Percentiles rank a stretch among this genome's conserved stretches.
Conservation (phyloP, 2,888 invertebrate species). For the Pyralis farinalis region DNA sequence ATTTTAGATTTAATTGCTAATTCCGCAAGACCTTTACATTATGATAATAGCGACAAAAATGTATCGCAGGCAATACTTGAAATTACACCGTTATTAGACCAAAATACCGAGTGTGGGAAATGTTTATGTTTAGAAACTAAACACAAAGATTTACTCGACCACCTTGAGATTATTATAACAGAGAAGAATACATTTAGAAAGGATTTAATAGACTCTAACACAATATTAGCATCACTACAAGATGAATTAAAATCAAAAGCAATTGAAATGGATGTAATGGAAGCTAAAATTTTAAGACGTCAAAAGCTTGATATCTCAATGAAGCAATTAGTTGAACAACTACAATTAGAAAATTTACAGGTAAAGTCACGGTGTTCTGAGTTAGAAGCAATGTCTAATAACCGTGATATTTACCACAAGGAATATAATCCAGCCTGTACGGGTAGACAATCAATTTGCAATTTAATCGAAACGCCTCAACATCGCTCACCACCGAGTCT, state of each 20-base stretch:
- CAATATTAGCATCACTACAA: slow-evolving; percentile 37
- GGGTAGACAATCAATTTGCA: slow-evolving; percentile 14
- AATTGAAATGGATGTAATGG: slow-evolving; percentile 40
- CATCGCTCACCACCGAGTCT: slow-evolving; percentile 48
- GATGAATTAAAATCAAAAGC: slow-evolving; percentile 42
- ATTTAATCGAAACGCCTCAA: slow-evolving; percentile 14
- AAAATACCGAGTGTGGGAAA: slow-evolving; percentile 34
- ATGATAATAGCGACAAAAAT: slow-evolving; percentile 21
- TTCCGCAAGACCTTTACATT: slow-evolving; percentile 27
- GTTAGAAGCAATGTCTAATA: slow-evolving; percentile 10
- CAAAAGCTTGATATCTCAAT: slow-evolving; percentile 31
- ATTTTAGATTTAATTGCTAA: slow-evolving; percentile 38
- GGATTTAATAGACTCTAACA: slow-evolving; percentile 34
- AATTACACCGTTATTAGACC: slow-evolving; percentile 32
- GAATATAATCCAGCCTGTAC: slow-evolving; percentile 1
- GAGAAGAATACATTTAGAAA: slow-evolving; percentile 30
- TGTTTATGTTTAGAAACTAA: slow-evolving; percentile 29
- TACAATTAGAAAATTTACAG: slow-evolving; percentile 42
- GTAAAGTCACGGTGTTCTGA: slow-evolving; percentile 30
- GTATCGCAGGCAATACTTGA: slow-evolving; percentile 32
- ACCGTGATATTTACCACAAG: no score
- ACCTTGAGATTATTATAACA: slow-evolving; percentile 30
- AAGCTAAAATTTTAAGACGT: slow-evolving; percentile 47
- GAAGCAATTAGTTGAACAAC: slow-evolving; percentile 40
- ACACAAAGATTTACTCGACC: slow-evolving; percentile 25